A percentile compares a stretch with the other conserved stretches of the same genome.
Conservation (phyloP, 2,113 vertebrate genomes). For the Corvus cornix region DNA sequence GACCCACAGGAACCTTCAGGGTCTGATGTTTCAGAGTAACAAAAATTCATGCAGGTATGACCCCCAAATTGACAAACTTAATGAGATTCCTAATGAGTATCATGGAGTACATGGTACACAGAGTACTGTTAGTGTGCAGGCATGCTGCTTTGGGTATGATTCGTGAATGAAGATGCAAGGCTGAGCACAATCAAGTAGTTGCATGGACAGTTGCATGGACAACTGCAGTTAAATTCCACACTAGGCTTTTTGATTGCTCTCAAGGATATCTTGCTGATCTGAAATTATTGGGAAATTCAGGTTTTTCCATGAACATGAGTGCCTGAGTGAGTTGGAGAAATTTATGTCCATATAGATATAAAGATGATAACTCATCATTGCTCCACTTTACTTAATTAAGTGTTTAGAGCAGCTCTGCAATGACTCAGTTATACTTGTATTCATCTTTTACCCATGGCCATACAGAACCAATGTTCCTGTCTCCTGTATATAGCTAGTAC, state of each 20-base stretch:
- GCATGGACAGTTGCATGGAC: background rate
- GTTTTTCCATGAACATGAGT: background rate
- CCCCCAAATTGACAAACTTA: background rate
- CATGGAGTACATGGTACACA: background rate
- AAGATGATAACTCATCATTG: background rate
- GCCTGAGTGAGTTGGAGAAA: background rate
- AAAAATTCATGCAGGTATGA: background rate
- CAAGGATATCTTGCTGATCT: background rate
- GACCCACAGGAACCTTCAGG: background rate
- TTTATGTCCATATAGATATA: background rate
- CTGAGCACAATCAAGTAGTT: background rate
- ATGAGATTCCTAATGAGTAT: background rate
- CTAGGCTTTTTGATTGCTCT: background rate
- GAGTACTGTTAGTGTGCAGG: too few relatives aligned
- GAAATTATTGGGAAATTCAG: background rate
- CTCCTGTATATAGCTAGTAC: background rate
- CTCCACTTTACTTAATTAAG: background rate
- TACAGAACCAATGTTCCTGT: background rate
- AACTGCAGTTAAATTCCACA: background rate
- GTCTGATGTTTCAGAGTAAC: background rate
- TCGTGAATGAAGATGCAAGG: background rate
- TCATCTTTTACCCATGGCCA: background rate
- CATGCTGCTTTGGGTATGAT: background rate
- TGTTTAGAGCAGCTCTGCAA: background rate
- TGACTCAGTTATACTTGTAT: background rate